phyloP scores from a whole-genome alignment of 1,140 invertebrate species.

The Belonocnema kinseyi region DNA sequence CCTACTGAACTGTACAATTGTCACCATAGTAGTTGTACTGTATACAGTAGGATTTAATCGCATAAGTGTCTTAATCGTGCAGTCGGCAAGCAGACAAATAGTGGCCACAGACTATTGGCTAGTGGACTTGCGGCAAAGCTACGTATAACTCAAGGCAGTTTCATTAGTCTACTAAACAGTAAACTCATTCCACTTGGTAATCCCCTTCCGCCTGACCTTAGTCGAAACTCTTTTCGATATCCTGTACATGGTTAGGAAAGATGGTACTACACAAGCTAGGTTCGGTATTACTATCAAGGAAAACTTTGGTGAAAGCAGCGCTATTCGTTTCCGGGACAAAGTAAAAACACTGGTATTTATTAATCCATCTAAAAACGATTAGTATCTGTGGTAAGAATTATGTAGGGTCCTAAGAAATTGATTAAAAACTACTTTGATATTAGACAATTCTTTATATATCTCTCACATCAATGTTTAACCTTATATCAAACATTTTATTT shows the following conservation, averaged over 20 bases:
- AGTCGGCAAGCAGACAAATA: slow-evolving; percentile 65
- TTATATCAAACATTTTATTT: too few relatives aligned
- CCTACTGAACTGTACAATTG: not conserved
- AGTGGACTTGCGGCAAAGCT: slow-evolving; percentile 58
- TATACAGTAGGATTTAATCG: slow-evolving; percentile 55
- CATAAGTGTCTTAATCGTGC: slow-evolving; percentile 64
- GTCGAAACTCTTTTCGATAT: not conserved
- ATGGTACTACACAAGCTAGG: not conserved
- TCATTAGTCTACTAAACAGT: slow-evolving; percentile 63
- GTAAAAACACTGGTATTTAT: too few relatives aligned
- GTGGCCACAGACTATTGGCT: slow-evolving; percentile 61
- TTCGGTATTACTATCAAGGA: not conserved
- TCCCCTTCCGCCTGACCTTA: slow-evolving; percentile 39
- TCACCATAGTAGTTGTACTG: not conserved
- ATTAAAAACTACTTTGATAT: too few relatives aligned
- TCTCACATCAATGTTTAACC: too few relatives aligned
- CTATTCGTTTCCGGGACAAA: too few relatives aligned
- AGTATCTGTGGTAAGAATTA: too few relatives aligned
- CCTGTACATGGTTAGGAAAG: not conserved
- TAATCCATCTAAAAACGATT: too few relatives aligned
- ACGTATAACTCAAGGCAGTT: slow-evolving; percentile 64
- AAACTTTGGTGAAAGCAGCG: not conserved
- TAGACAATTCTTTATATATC: too few relatives aligned
- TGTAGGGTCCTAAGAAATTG: too few relatives aligned
- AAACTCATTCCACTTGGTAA: slow-evolving; percentile 45